Conservation (phyloP, 1,140 invertebrate genomes). For the Coenobita brevimanus region DNA sequence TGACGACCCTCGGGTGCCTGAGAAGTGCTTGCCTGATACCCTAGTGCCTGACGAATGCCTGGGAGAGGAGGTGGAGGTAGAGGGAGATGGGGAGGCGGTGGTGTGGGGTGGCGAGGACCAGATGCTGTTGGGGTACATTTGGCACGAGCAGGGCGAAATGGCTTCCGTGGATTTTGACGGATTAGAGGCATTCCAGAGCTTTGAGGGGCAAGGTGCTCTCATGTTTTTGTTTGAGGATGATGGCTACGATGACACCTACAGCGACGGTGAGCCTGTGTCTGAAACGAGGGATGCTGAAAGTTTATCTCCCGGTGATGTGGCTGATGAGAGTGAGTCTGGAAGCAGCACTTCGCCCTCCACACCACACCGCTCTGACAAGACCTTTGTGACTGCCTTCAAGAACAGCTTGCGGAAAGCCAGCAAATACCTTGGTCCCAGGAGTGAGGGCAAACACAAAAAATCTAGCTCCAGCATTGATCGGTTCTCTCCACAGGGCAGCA, state of each 20-base stretch:
- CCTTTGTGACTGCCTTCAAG: slow-evolving; percentile 67
- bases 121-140: slow-evolving; percentile 51
- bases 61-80: neutral
- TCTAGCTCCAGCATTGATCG: neutral
- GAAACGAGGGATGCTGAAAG: neutral
- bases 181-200: slow-evolving; percentile 55
- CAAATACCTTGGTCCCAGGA: slow-evolving; percentile 58
- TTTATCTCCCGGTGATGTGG: slow-evolving; percentile 3
- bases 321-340: neutral
- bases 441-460: slow-evolving; percentile 11
- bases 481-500: neutral
- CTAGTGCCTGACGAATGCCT: neutral
- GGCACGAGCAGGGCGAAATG: slow-evolving; percentile 63
- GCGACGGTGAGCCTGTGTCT: slow-evolving; percentile 3
- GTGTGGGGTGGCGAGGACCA: slow-evolving; percentile 27
- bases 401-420: slow-evolving; percentile 65
- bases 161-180: slow-evolving; percentile 61
- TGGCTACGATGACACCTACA: slow-evolving; percentile 33
- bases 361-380: slow-evolving; percentile 22
- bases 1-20: too few species aligned
- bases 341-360: neutral
- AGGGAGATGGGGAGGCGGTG: neutral
- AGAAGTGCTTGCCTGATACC: neutral
- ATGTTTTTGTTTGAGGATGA: slow-evolving; percentile 69
- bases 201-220: slow-evolving; percentile 48